These are phyloP conservation scores for Tetraodon nigroviridis DNA, from an alignment of 2,113 vertebrate species.

Conservation along the genomic window DNA sequence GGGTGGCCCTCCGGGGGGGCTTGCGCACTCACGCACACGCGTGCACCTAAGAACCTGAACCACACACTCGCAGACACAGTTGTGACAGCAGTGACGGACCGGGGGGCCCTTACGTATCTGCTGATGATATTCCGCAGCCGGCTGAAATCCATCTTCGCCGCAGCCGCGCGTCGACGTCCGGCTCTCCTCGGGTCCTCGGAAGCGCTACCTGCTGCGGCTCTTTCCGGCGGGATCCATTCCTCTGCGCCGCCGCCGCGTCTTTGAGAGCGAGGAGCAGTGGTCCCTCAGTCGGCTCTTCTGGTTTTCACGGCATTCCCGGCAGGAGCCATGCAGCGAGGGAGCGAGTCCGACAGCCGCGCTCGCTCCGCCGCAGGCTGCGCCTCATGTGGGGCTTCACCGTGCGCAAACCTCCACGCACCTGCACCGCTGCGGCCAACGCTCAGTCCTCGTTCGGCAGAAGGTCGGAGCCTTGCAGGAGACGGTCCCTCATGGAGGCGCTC, in stretches of 20 bases:
- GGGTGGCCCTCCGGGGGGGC: conserved; percentile 19
- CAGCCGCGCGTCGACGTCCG: conserved; percentile 1
- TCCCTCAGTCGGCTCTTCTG: conserved; percentile 50
- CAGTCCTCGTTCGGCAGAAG: not conserved
- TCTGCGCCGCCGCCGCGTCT: conserved; percentile 32
- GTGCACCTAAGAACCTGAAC: not conserved
- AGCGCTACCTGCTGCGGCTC: conserved; percentile 57
- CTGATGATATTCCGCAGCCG: conserved; percentile 70
- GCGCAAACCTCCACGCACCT: not conserved
- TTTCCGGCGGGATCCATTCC: conserved; percentile 51
- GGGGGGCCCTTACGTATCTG: conserved; percentile 69
- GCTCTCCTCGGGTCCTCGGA: conserved; percentile 40
- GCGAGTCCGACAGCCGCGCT: conserved; percentile 23
- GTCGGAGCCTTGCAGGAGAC: conserved; percentile 14
- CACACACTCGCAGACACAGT: conserved; percentile 17
- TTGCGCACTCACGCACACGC: not conserved
- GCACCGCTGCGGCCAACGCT: not conserved
- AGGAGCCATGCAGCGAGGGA: conserved; percentile 54
- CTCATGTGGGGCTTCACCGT: conserved; percentile 11
- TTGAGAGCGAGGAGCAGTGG: conserved; percentile 51
- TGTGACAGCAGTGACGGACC: conserved; percentile 40
- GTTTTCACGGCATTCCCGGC: conserved; percentile 64
- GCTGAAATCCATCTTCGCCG: conserved; percentile 69
- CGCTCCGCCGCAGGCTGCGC: conserved; percentile 44
- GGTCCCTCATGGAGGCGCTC: conserved; percentile 11